Conservation (phyloP, 2,113 vertebrate species). For the Ophiodon elongatus region DNA sequence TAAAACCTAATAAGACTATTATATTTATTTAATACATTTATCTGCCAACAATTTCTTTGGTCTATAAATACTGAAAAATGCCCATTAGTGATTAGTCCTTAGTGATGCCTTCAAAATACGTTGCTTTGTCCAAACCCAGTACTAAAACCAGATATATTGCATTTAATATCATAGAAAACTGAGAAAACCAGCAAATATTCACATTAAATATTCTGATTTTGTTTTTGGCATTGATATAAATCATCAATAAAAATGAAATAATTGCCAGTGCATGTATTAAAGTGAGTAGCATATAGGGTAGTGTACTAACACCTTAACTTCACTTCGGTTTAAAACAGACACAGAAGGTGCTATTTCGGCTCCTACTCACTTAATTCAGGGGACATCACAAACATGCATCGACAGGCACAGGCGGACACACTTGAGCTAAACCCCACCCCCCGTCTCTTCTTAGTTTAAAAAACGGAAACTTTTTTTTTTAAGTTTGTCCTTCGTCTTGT, state of each 20-base stretch:
- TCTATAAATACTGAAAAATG: neutral
- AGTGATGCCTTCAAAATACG: neutral
- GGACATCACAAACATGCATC: slow-evolving; percentile 15
- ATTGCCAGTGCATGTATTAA: neutral
- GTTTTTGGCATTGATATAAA: neutral
- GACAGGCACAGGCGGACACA: slow-evolving; percentile 25
- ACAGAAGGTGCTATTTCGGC: slow-evolving; percentile 17
- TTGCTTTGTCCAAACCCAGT: neutral
- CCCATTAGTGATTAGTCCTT: neutral
- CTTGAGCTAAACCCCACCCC: neutral
- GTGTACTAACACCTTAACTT: neutral
- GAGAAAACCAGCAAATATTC: neutral
- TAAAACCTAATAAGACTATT: neutral
- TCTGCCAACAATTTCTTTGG: neutral
- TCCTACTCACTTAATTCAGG: neutral
- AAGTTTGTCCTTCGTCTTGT: neutral
- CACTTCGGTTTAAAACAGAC: slow-evolving; percentile 4
- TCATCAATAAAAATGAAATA: too few relatives aligned
- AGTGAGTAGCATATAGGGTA: neutral
- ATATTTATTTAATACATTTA: neutral
- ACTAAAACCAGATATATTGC: neutral
- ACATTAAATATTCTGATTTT: neutral
- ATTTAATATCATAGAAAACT: neutral
- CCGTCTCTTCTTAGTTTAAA: neutral
- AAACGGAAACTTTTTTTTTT: neutral